phyloP scores from a whole-genome alignment of 2,888 invertebrate genomes.

The Cerastis rubricosa region DNA sequence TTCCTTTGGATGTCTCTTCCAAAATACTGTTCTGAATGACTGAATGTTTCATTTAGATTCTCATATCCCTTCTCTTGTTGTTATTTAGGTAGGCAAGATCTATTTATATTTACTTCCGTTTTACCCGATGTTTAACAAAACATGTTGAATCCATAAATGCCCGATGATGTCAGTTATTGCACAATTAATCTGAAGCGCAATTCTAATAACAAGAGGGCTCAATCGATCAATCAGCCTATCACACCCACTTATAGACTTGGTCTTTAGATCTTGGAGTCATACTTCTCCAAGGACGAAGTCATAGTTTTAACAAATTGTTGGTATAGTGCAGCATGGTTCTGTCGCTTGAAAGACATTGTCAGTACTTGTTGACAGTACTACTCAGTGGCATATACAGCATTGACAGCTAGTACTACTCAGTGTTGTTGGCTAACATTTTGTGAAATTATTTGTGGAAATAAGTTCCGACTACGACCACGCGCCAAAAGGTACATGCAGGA shows the following conservation, averaged over 20 bases:
- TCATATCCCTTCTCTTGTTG: not conserved
- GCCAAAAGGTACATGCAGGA: not conserved
- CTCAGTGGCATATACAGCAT: too few relatives aligned
- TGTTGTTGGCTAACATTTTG: not conserved
- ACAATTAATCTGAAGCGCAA: constrained; percentile 40
- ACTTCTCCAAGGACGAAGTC: not conserved
- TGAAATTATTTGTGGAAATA: not conserved
- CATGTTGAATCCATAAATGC: constrained; percentile 41
- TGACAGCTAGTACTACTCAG: too few relatives aligned
- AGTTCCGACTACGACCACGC: not conserved
- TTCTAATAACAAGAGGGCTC: constrained; percentile 13
- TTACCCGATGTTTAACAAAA: constrained; percentile 15
- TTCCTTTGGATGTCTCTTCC: too few relatives aligned
- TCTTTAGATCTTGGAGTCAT: not conserved
- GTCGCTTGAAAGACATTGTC: not conserved
- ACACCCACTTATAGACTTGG: not conserved
- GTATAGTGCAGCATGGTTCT: not conserved
- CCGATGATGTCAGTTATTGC: constrained; percentile 20
- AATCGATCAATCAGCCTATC: constrained; percentile 13
- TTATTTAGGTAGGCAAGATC: constrained; percentile 13
- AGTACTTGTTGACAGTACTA: too few relatives aligned
- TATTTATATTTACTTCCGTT: constrained; percentile 19
- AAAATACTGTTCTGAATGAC: not conserved
- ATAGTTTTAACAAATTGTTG: not conserved
- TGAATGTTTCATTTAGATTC: not conserved